phyloP scores from a whole-genome alignment of 2,113 vertebrate species.

The Gallinago jamesoni region DNA sequence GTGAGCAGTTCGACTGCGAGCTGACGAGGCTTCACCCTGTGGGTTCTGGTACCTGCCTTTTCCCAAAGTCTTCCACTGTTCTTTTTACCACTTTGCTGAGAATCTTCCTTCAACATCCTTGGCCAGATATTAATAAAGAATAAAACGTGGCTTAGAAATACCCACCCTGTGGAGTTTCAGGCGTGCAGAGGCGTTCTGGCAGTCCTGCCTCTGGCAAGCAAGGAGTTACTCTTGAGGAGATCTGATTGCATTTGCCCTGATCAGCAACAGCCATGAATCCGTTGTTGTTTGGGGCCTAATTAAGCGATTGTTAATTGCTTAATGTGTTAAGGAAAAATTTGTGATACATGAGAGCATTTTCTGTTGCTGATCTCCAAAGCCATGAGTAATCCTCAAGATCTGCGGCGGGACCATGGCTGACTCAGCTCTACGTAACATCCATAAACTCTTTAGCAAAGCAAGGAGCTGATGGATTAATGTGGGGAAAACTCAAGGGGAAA shows the following conservation, averaged over 20 bases:
- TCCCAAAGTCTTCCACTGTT: neutral
- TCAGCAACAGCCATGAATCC: neutral
- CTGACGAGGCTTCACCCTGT: neutral
- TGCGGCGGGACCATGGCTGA: neutral
- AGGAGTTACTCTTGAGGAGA: neutral
- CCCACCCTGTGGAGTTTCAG: neutral
- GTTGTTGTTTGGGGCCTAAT: neutral
- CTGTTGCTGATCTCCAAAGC: neutral
- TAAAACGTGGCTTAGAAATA: neutral
- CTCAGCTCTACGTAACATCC: neutral
- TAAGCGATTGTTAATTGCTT: neutral
- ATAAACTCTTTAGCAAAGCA: neutral
- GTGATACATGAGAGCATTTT: neutral
- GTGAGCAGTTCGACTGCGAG: neutral
- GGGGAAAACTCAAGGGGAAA: neutral
- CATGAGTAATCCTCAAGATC: neutral
- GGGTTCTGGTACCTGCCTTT: neutral
- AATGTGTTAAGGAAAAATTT: neutral
- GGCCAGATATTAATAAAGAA: neutral
- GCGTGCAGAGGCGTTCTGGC: accelerated
- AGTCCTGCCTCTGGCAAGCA: neutral
- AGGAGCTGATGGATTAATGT: neutral
- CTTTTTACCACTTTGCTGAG: neutral
- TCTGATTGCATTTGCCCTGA: neutral
- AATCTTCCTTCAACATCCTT: neutral